These are phyloP conservation scores for Drosophila triauraria DNA, from an alignment of 1,140 invertebrate species.

Conservation along the genomic window DNA sequence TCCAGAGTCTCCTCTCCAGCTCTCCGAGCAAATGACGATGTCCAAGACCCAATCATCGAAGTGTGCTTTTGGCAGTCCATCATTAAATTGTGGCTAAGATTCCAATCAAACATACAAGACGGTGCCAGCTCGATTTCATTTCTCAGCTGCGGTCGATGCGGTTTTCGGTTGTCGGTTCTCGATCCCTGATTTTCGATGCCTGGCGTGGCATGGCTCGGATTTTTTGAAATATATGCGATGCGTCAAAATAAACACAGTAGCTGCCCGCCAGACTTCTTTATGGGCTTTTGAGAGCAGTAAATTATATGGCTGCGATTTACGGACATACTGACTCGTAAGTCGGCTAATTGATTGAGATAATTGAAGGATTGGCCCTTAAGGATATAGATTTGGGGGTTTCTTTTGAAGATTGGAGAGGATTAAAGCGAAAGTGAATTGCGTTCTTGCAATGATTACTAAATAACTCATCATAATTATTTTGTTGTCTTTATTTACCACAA, in stretches of 20 bases:
- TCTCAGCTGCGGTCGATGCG: constrained; percentile 44
- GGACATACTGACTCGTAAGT: constrained; percentile 32
- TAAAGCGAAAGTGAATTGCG: neutral
- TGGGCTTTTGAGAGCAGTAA: constrained; percentile 56
- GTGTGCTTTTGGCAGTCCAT: constrained; percentile 83
- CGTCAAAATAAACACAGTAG: constrained; percentile 72
- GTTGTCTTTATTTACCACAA: too few species aligned
- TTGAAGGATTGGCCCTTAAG: constrained; percentile 34
- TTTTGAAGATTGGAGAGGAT: neutral
- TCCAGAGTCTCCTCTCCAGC: constrained; percentile 8
- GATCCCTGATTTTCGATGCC: constrained; percentile 8
- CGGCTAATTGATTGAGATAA: constrained; percentile 54
- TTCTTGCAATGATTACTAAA: neutral
- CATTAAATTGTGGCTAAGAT: constrained; percentile 83
- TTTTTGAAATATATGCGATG: constrained; percentile 63
- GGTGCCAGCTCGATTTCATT: constrained; percentile 61
- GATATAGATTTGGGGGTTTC: constrained; percentile 13
- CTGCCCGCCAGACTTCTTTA: constrained; percentile 54
- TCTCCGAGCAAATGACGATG: constrained; percentile 35
- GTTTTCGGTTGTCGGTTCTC: constrained; percentile 2
- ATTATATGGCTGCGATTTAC: constrained; percentile 50
- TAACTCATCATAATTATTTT: neutral
- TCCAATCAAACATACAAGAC: constrained; percentile 75
- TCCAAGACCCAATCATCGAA: constrained; percentile 65
- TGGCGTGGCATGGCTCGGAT: constrained; percentile 31